phyloP scores from a whole-genome alignment of 2,888 invertebrate genomes.

The Philaethria dido region DNA sequence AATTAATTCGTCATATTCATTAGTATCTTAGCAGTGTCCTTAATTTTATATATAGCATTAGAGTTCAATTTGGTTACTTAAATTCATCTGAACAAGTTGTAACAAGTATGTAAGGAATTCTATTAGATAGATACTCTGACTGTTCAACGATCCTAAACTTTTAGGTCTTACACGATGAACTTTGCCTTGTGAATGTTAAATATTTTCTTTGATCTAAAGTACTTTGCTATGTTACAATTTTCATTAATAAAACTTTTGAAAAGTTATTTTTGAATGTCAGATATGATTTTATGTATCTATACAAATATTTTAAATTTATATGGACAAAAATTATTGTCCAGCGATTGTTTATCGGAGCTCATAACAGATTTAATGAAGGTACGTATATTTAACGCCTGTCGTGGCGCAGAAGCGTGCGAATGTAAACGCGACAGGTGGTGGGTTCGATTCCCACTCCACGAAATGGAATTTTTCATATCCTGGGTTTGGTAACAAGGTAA shows the following conservation, averaged over 20 bases:
- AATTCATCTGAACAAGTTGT: conserved; percentile 13
- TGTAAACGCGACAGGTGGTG: no score
- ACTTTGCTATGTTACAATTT: not conserved
- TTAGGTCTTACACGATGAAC: conserved; percentile 13
- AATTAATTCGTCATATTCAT: not conserved
- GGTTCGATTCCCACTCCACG: no score
- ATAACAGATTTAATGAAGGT: no score
- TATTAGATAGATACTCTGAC: conserved; percentile 4
- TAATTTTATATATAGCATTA: not conserved
- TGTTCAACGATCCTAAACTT: conserved; percentile 12
- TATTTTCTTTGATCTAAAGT: conserved; percentile 23
- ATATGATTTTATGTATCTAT: not conserved
- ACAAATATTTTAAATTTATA: not conserved
- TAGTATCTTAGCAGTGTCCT: not conserved
- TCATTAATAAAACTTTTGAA: conserved; percentile 1
- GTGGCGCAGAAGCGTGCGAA: no score
- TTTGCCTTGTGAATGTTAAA: conserved; percentile 18
- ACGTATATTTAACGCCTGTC: no score
- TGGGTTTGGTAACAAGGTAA: no score
- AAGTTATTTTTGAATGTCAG: not conserved
- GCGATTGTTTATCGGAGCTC: no score
- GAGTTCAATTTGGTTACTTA: not conserved
- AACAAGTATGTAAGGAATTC: conserved; percentile 10
- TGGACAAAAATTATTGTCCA: no score
- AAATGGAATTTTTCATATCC: no score